phyloP scores from a whole-genome alignment of 1,140 invertebrate genomes.

The Geopemphigus sp. region DNA sequence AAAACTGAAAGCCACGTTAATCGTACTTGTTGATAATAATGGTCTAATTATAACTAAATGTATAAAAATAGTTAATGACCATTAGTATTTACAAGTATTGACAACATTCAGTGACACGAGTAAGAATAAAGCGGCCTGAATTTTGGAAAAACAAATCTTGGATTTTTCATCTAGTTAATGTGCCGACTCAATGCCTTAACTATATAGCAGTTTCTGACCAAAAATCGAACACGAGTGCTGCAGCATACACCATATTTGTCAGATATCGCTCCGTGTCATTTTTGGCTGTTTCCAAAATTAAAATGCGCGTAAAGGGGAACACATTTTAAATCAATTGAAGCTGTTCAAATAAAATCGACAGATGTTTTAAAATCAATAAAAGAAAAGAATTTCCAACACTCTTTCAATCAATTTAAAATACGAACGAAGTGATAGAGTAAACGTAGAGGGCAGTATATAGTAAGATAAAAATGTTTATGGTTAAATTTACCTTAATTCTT shows the following conservation, averaged over 20 bases:
- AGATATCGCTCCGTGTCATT: slow-evolving; percentile 52
- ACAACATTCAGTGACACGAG: slow-evolving; percentile 51
- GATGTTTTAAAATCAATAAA: too few species aligned
- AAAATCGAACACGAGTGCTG: slow-evolving; percentile 49
- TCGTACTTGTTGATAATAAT: too few species aligned
- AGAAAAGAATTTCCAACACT: too few species aligned
- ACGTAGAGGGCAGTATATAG: too few species aligned
- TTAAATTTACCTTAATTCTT: too few species aligned
- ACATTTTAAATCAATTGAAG: slow-evolving; percentile 25
- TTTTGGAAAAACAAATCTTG: slow-evolving; percentile 44
- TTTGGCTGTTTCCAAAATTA: slow-evolving; percentile 53
- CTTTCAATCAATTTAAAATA: too few species aligned
- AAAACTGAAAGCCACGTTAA: too few species aligned
- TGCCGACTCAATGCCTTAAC: slow-evolving; percentile 45
- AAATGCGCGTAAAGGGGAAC: slow-evolving; percentile 47
- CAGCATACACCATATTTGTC: slow-evolving; percentile 52
- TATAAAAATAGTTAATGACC: slow-evolving; percentile 53
- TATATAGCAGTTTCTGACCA: slow-evolving; percentile 51
- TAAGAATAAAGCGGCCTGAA: slow-evolving; percentile 49
- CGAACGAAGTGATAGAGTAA: too few species aligned
- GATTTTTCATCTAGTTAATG: slow-evolving; percentile 49
- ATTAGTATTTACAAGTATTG: slow-evolving; percentile 54
- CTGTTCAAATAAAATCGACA: not conserved
- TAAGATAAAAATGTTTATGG: too few species aligned
- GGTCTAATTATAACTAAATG: too few species aligned